Evolutionary conservation across 2,888 invertebrate species (phyloP), one percentile per base, ranked within the genome.

Genomic region (Eudemis profundana): DNA sequence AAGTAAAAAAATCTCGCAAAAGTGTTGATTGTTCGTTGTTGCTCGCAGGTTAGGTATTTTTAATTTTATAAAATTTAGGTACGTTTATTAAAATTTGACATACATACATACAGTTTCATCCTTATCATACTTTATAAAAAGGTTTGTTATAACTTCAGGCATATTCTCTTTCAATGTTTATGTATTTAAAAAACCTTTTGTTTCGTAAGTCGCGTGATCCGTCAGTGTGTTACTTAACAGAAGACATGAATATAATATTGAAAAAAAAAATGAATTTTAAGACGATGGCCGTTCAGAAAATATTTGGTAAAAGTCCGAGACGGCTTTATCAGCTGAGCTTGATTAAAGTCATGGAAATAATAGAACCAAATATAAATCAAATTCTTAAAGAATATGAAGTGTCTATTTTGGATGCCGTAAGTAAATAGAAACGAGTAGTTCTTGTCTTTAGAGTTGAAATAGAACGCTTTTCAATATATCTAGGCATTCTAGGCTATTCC

Each of bases 401-500:
- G 29, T 29, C 29, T 29, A 29, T 29, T 29, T 29, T 29, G 29
- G 29, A 29, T 29, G 29, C 29, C 29, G 29, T 29, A 29, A 29
- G 29, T 29, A 29, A 29, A 47, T 47, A 47, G 47, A 47, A 47
- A 47, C n/a, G 47, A 47, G 21, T 47, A 47, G 47, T 47, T 47
- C 47, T 47, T 47, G 23, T 47, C 47, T 47, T 23, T 46, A 46
- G 46, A 46, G 46, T 46, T 46, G 46, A 23, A 46, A 46, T 46
- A 23, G 23, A 46, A 46, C 46, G 46, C 46, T 46, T 46, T 46
- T 46, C 23, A 46, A 46, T 46, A 46, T 46, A 46, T 46, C 46
- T 46, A 46, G 46, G 46, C 46, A 46, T 46, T 23, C 46, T 46
- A 46, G 46, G 46, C 46, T 46, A 46, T 46, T 46, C 46, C 46